These are phyloP conservation scores for Rhamphomyia laevipes DNA, from an alignment of 2,888 invertebrate genomes.

Conservation along the genomic window DNA sequence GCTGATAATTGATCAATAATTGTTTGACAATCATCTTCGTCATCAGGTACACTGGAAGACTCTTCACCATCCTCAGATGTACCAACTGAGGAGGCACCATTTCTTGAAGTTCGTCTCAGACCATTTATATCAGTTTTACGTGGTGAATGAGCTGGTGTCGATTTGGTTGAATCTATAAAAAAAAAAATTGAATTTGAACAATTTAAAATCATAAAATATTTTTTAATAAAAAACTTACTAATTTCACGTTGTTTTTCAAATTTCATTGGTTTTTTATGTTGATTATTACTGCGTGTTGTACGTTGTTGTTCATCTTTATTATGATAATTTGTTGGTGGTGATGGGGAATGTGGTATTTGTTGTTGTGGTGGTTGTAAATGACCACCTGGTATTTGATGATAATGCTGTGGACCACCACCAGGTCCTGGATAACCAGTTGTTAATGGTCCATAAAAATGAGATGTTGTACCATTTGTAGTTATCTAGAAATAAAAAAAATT, in stretches of 20 bases:
- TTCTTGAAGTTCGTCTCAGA: constrained; percentile 35
- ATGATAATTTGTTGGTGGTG: constrained; percentile 50
- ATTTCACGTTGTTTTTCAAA: constrained; percentile 45
- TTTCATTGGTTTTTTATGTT: too few relatives aligned
- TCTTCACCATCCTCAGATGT: constrained; percentile 73
- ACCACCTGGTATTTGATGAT: constrained; percentile 29
- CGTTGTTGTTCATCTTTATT: constrained; percentile 73
- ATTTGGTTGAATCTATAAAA: constrained; percentile 28
- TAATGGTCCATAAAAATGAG: constrained; percentile 52
- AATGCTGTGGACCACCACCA: constrained; percentile 31
- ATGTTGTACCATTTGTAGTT: constrained; percentile 57
- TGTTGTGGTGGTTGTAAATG: constrained; percentile 33
- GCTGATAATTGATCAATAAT: constrained; percentile 61
- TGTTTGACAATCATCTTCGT: constrained; percentile 57
- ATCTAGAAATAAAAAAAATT: constrained; percentile 37
- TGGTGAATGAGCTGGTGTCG: constrained; percentile 47
- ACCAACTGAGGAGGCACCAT: constrained; percentile 42
- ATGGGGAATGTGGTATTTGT: constrained; percentile 49
- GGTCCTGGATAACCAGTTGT: constrained; percentile 44
- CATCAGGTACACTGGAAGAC: constrained; percentile 58
- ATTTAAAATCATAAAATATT: too few relatives aligned
- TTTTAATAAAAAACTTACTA: constrained; percentile 36
- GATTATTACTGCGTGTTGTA: not conserved
- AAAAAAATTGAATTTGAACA: not conserved
- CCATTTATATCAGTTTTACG: constrained; percentile 52